A percentile compares a stretch with the other conserved stretches of the same genome.
Evolutionary conservation across 1,140 invertebrate species (phyloP).

Genomic region (Drosophila guanche): DNA sequence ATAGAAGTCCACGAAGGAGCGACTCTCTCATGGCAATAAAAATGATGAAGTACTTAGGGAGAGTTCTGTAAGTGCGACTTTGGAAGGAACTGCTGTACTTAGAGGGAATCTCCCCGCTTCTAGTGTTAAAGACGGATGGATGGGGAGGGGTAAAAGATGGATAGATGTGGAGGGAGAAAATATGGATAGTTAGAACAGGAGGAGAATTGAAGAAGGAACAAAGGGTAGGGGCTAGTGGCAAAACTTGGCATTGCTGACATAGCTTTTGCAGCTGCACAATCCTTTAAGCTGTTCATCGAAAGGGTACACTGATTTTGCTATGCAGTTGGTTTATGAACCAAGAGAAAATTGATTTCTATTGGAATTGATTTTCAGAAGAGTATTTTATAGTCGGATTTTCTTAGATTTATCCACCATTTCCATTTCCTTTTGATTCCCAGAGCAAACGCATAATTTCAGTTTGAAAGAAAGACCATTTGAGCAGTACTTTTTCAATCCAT

Average conservation of each 20-base stretch:
- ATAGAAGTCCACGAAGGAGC: not conserved
- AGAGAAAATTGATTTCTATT: not conserved
- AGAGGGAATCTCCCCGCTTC: not conserved
- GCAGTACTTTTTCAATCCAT: constrained; percentile 52
- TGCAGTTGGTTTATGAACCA: not conserved
- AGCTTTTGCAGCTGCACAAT: constrained; percentile 23
- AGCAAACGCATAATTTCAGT: constrained; percentile 66
- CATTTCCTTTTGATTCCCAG: constrained; percentile 36
- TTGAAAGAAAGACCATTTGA: constrained; percentile 52
- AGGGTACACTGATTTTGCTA: constrained; percentile 9
- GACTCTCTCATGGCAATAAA: constrained; percentile 65
- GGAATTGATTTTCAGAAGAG: not conserved
- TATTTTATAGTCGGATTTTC: constrained; percentile 2
- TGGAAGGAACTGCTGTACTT: constrained; percentile 10
- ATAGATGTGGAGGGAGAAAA: too few species aligned
- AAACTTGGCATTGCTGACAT: constrained; percentile 33
- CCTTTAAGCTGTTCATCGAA: not conserved
- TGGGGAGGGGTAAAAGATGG: not conserved
- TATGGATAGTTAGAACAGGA: not conserved
- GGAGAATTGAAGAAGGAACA: not conserved
- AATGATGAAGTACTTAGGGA: constrained; percentile 72
- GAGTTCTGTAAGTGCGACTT: constrained; percentile 43
- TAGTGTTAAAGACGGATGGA: not conserved
- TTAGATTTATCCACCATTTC: not conserved
- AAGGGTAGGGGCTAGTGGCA: not conserved